Base-by-base conservation (phyloP, 2,113 vertebrate genomes). In the Sisor rabdophorus region DNA sequence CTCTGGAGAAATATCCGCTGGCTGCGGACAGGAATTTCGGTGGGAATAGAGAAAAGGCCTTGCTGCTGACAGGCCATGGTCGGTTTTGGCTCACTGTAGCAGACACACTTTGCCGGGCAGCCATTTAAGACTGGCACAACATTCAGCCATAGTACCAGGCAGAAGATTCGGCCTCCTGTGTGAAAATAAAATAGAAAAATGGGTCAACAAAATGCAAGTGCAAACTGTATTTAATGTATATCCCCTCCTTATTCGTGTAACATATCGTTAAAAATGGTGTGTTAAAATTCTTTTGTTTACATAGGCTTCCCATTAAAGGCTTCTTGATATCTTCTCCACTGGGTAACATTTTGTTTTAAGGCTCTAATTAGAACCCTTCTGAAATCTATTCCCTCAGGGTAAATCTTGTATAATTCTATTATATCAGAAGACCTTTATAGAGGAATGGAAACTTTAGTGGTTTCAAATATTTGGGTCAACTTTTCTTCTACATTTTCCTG, bases 31-130 rank as follows among this genome's bases (percentile, higher is more conserved):
- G 98, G 97, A 84, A 99, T 99, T 88, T 94, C 94, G 0, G 89
- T 70, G 28, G 98, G 97, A 80, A 99, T 93, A n/a, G 91, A 90
- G 75, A 89, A 93, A 81, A 99, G 93, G 82, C 95, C 95, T 85
- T 97, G 98, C 89, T 97, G 96, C 76, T 98, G 97, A 89, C 97
- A 99, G 80, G 96, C 96, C 76, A 95, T 93, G 0, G 97, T 97
- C 64, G 95, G 95, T 86, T 91, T 93, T 73, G 97, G 97, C 75
- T 98, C 95, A 36, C 90, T 94, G 92, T 96, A 99, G 89, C 98
- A 99, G 44, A 96, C 93, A 1, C 98, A 99, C 56, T 93, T 95
- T 53, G 93, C 93, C 0, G 98, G 97, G 90, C 98, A 99, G 71
- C 92, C 91, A 11, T 93, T 90, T 44, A 85, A 91, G 87, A 88